Percentiles rank a stretch among this genome's conserved stretches.
Evolutionary conservation across 1,140 invertebrate genomes (phyloP).

Genomic region (Drosophila chauvacae): DNA sequence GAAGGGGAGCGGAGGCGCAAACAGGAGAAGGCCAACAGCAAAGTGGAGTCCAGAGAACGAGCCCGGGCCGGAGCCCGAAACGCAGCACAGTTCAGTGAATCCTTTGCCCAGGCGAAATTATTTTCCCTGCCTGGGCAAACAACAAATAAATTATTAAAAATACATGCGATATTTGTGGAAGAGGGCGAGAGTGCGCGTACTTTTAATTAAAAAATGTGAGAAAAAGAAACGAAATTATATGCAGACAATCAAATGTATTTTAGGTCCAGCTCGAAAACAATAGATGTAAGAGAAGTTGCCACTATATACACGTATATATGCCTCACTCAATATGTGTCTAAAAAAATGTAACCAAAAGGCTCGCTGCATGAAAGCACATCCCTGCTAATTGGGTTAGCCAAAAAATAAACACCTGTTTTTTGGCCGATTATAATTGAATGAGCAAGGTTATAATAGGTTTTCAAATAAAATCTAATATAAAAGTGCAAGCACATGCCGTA

Average conservation of each 20-base stretch:
- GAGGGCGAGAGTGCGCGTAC: slow-evolving; percentile 38
- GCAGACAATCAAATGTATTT: slow-evolving; percentile 31
- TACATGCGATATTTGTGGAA: slow-evolving; percentile 63
- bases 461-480: slow-evolving; percentile 8
- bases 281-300: background rate
- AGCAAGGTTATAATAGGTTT: slow-evolving; percentile 2
- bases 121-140: slow-evolving; percentile 71
- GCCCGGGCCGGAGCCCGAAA: slow-evolving; percentile 16
- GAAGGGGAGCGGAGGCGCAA: slow-evolving; percentile 8
- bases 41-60: slow-evolving; percentile 29
- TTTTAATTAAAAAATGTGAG: slow-evolving; percentile 69
- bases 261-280: slow-evolving; percentile 5
- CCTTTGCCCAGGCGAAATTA: slow-evolving; percentile 67
- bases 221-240: slow-evolving; percentile 44
- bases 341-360: slow-evolving; percentile 14
- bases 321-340: background rate
- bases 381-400: slow-evolving; percentile 18
- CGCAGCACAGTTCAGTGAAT: slow-evolving; percentile 74
- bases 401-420: slow-evolving; percentile 9
- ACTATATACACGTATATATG: background rate
- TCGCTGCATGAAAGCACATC: background rate
- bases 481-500: background rate
- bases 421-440: slow-evolving; percentile 8
- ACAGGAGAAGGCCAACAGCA: slow-evolving; percentile 12
- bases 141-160: slow-evolving; percentile 80